Base-by-base conservation (phyloP, 2,888 invertebrate genomes). In the Cartodere bifasciata region DNA sequence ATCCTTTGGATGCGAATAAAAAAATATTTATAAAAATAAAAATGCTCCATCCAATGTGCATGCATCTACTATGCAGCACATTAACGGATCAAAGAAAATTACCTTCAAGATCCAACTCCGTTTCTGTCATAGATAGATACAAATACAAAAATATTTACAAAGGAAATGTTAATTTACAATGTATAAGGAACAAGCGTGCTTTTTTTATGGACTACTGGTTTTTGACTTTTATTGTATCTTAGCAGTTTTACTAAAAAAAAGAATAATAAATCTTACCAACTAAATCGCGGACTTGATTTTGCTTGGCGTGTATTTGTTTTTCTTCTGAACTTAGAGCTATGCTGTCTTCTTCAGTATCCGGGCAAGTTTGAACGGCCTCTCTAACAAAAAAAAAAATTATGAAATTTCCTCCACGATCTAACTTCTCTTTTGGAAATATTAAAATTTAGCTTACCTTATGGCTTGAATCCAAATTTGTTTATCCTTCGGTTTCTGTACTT, bases 391-490 rank as follows among this genome's bases (percentile, higher is more conserved):
- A n/a, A n/a, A n/a, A n/a, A n/a, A n/a, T n/a, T n/a, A n/a, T n/a
- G n/a, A n/a, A n/a, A n/a, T n/a, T n/a, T n/a, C n/a, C n/a, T n/a
- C n/a, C n/a, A n/a, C n/a, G n/a, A n/a, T n/a, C n/a, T n/a, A n/a
- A n/a, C n/a, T n/a, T n/a, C n/a, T n/a, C n/a, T n/a, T n/a, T n/a
- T n/a, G n/a, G n/a, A n/a, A n/a, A n/a, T n/a, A n/a, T n/a, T n/a
- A n/a, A n/a, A n/a, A n/a, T n/a, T 20, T 11, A 36, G 32, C 16
- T 42, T 55, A 77, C 69, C 87, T 71, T 46, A 94, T 81, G 21
- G 82, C 75, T 49, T 81, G 78, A 53, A 92, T 87, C 94, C 94
- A 94, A 7, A 72, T 64, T 49, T 82, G 81, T 52, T 88, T 84
- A 49, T 92, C 90, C 57, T 87, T 86, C 16, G 88, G 88, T 40